A percentile compares a stretch with the other conserved stretches of the same genome.
phyloP scores from a whole-genome alignment of 92 coral and sea anemone genomes.

The Isaurus tuberculatus region DNA sequence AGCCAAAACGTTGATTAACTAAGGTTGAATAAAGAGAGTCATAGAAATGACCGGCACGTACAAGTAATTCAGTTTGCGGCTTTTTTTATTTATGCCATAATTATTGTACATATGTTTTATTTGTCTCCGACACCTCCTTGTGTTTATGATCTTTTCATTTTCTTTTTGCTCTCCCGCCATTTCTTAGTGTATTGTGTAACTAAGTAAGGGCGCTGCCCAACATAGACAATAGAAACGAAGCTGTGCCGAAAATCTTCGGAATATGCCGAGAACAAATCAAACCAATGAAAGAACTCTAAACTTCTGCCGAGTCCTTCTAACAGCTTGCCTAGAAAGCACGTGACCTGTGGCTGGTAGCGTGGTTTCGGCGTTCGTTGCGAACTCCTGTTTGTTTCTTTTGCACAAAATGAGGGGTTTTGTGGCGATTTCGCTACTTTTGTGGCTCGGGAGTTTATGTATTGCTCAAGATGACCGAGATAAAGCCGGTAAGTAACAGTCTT shows the following conservation, averaged over 20 bases:
- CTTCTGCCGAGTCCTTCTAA: not conserved
- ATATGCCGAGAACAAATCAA: not conserved
- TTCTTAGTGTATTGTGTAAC: constrained; percentile 40
- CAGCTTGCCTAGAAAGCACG: constrained; percentile 5
- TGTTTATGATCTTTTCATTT: not conserved
- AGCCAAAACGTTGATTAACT: not conserved
- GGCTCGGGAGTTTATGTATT: constrained; percentile 24
- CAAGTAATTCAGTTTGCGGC: not conserved
- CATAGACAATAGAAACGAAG: constrained; percentile 6
- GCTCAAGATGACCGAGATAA: constrained; percentile 36
- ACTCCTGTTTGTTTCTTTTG: not conserved
- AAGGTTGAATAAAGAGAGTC: too few relatives aligned
- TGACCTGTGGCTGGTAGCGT: constrained; percentile 47
- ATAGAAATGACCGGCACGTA: not conserved
- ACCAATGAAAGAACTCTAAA: constrained; percentile 17
- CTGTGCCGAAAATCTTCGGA: constrained; percentile 16
- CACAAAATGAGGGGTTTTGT: constrained; percentile 43
- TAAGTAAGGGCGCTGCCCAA: constrained; percentile 35
- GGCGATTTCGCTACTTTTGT: constrained; percentile 44
- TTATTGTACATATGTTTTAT: not conserved
- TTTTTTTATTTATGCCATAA: not conserved
- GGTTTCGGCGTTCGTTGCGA: constrained; percentile 47
- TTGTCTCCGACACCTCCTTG: not conserved
- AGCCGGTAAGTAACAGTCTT: constrained; percentile 24
- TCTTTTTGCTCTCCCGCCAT: constrained; percentile 34